These are phyloP conservation scores for Adelosebastes latens DNA, from an alignment of 2,797 vertebrate species.

Conservation along the genomic window DNA sequence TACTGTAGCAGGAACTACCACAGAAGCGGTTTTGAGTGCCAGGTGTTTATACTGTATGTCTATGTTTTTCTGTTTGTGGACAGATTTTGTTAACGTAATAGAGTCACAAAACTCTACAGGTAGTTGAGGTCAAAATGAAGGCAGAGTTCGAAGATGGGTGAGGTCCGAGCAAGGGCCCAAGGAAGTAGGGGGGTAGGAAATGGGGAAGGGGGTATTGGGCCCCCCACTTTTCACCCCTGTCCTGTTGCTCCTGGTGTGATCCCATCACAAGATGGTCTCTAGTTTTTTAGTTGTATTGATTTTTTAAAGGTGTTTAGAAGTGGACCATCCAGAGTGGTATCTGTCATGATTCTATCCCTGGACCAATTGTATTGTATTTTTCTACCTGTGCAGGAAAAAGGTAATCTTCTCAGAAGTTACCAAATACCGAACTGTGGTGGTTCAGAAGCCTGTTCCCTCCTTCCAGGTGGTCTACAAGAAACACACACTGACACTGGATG, in stretches of 20 bases:
- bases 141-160: not conserved
- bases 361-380: not conserved
- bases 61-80: no score
- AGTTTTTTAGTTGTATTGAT: no score
- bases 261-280: no score
- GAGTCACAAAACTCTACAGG: not conserved
- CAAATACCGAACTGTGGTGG: conserved; percentile 84
- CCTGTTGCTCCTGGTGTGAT: no score
- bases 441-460: conserved; percentile 80
- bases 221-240: no score
- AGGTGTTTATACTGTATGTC: not conserved
- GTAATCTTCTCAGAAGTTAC: conserved; percentile 80
- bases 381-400: conserved; percentile 53
- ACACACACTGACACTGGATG: conserved; percentile 94
- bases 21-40: no score
- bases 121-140: not conserved
- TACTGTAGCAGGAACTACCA: no score
- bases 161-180: not conserved
- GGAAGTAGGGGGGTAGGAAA: not conserved
- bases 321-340: not conserved
- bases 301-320: not conserved
- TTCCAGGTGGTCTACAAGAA: conserved; percentile 95
- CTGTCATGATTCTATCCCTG: not conserved
- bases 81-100: not conserved
- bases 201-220: not conserved